A percentile compares a stretch with the other conserved stretches of the same genome.
These are phyloP conservation scores for Metallyticus violacea DNA, from an alignment of 2,888 invertebrate species.

Conservation along the genomic window DNA sequence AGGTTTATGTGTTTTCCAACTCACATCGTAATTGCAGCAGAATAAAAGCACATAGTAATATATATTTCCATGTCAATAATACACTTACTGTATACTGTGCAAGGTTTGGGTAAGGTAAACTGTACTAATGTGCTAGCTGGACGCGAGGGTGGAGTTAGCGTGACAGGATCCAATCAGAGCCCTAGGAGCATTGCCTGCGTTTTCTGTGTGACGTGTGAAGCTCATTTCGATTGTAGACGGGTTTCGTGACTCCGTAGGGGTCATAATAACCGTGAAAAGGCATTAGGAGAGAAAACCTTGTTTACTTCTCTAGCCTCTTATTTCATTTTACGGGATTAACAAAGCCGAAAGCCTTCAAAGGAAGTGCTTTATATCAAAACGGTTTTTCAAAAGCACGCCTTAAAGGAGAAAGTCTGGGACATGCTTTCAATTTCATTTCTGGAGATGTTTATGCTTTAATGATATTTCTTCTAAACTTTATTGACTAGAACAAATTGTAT, in stretches of 20 bases:
- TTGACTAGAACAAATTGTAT: too few relatives aligned
- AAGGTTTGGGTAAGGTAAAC: neutral
- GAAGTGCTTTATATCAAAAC: neutral
- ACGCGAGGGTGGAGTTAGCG: neutral
- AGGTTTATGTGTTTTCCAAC: too few relatives aligned
- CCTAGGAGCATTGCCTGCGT: neutral
- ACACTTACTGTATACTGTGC: neutral
- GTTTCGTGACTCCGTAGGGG: neutral
- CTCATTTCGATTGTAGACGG: neutral
- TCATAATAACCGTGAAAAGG: neutral
- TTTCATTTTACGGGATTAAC: neutral
- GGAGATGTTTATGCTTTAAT: neutral
- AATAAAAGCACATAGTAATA: neutral
- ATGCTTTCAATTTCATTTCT: neutral
- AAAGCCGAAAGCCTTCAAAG: neutral
- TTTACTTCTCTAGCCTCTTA: neutral
- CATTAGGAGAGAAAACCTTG: neutral
- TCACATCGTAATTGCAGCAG: neutral
- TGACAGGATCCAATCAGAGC: neutral
- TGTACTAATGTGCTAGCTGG: neutral
- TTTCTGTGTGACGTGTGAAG: neutral
- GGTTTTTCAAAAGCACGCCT: neutral
- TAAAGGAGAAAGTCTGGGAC: neutral
- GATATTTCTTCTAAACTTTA: neutral
- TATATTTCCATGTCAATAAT: neutral